A percentile compares a stretch with the other conserved stretches of the same genome.
These are phyloP conservation scores for Smittia aterrima DNA, from an alignment of 2,888 invertebrate species.

Conservation along the genomic window DNA sequence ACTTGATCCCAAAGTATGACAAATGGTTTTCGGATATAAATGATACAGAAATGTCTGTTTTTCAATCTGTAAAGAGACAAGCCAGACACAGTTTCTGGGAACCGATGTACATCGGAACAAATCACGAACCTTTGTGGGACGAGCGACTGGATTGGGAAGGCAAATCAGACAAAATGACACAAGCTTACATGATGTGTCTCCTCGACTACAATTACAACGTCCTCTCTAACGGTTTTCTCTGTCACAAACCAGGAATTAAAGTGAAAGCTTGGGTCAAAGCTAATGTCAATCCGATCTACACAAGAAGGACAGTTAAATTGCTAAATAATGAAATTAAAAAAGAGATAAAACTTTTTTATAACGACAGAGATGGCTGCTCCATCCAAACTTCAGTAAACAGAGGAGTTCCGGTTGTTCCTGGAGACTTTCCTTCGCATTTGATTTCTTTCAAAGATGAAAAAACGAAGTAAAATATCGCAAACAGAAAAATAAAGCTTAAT, in stretches of 20 bases:
- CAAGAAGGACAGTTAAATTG: no score
- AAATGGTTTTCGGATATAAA: constrained; percentile 43
- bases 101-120: constrained; percentile 76
- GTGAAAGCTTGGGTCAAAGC: constrained; percentile 58
- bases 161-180: constrained; percentile 86
- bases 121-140: constrained; percentile 82
- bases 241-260: constrained; percentile 87
- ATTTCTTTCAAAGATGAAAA: no score
- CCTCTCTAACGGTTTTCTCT: constrained; percentile 82
- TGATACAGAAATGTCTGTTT: constrained; percentile 60
- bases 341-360: no score
- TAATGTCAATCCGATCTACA: constrained; percentile 59
- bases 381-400: no score
- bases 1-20: constrained; percentile 45
- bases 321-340: no score
- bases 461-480: no score
- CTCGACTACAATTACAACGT: constrained; percentile 80
- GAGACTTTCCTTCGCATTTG: no score
- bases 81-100: constrained; percentile 77
- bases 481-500: no score
- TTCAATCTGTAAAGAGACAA: constrained; percentile 71
- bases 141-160: constrained; percentile 91
- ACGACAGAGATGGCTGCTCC: no score
- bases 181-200: constrained; percentile 51
- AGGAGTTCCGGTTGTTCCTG: no score